A percentile compares a stretch with the other conserved stretches of the same genome.
phyloP scores from a whole-genome alignment of 2,113 vertebrate species.

The Nannobrachium achirus region DNA sequence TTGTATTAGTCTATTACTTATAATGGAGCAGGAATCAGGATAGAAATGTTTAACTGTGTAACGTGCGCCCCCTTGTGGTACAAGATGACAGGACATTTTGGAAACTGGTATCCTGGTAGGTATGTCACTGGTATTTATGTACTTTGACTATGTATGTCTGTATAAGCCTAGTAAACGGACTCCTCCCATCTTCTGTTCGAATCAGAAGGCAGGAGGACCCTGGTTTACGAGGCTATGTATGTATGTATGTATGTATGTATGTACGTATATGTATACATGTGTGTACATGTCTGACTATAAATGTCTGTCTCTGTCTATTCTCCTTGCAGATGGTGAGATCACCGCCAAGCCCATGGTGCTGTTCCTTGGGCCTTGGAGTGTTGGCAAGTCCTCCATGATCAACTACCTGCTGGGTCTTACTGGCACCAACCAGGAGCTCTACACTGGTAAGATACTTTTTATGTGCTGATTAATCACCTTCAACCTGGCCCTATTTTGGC shows the following conservation, averaged over 20 bases:
- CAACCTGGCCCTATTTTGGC: too few species aligned
- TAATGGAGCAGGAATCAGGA: conserved; percentile 1
- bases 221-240: too few species aligned
- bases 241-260: too few species aligned
- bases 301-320: neutral
- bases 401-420: conserved; percentile 96
- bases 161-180: too few species aligned
- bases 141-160: too few species aligned
- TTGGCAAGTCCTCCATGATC: conserved; percentile 98
- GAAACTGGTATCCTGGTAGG: too few species aligned
- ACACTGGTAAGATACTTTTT: conserved; percentile 85
- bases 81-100: conserved; percentile 21
- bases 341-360: conserved; percentile 97
- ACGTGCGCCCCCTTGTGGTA: conserved; percentile 53
- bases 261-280: too few species aligned
- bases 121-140: too few species aligned
- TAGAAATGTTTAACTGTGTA: conserved; percentile 10
- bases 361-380: conserved; percentile 97
- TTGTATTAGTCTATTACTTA: conserved; percentile 5
- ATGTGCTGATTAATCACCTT: too few species aligned
- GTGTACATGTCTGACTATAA: neutral
- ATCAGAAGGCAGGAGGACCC: too few species aligned
- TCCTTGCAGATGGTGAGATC: conserved; percentile 89
- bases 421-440: conserved; percentile 89
- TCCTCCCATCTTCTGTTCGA: too few species aligned